Conservation (phyloP, 2,888 invertebrate genomes). For the Xiphydria camelus region DNA sequence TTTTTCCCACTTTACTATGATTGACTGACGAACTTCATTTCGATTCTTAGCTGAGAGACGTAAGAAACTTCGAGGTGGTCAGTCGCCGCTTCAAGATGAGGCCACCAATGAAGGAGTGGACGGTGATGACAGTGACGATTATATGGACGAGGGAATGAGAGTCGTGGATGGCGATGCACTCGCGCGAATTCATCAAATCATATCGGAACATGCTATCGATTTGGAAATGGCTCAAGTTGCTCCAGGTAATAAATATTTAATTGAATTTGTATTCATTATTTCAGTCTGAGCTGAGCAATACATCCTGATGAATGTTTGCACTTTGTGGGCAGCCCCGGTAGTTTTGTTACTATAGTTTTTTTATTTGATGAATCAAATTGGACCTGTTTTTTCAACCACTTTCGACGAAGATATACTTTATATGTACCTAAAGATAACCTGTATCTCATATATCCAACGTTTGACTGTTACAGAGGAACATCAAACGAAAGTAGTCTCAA, state of each 20-base stretch:
- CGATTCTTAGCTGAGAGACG: conserved; percentile 62
- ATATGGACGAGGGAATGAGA: conserved; percentile 77
- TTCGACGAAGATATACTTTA: too few relatives aligned
- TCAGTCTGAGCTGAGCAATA: neutral
- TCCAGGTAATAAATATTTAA: conserved; percentile 37
- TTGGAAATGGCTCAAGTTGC: conserved; percentile 51
- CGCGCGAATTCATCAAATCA: conserved; percentile 77
- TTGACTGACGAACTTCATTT: neutral
- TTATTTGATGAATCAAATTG: too few relatives aligned
- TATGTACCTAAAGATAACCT: too few relatives aligned
- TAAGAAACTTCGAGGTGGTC: conserved; percentile 63
- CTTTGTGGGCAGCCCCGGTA: too few relatives aligned
- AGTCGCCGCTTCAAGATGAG: conserved; percentile 63
- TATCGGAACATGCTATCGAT: conserved; percentile 71
- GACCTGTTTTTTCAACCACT: too few relatives aligned
- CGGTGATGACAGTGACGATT: conserved; percentile 64
- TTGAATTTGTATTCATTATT: neutral
- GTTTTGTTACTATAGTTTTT: too few relatives aligned
- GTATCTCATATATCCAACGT: neutral
- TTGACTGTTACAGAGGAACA: conserved; percentile 64
- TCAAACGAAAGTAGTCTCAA: conserved; percentile 49
- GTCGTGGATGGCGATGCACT: conserved; percentile 75
- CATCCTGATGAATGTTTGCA: too few relatives aligned
- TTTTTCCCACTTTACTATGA: neutral
- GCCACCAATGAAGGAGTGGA: conserved; percentile 63